Evolutionary conservation across 1,140 invertebrate species (phyloP), one percentile per base, ranked within the genome.

Genomic region (Melitaea cinxia): DNA sequence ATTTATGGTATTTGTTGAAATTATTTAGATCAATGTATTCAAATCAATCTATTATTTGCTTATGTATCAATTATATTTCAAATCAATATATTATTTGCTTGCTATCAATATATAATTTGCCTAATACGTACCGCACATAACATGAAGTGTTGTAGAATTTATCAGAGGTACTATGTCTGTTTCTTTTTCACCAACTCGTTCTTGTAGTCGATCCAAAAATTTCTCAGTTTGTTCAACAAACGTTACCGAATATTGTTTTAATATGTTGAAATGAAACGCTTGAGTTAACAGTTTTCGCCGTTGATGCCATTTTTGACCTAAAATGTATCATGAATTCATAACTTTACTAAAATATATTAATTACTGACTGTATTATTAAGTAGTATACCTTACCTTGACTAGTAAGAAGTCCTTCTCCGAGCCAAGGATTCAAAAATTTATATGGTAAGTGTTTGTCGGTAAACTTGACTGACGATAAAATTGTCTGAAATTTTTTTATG

Each of bases 201-300:
- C 21, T 39, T 70, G 19, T 33, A 70, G 15, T 33, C 50, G 58
- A 6, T 33, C 14, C 24, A 70, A 7, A 42, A 70, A 63, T 2
- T 59, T n/a, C 15, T 70, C 55, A 4, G 59, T 59, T 14, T 85
- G 76, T 45, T 87, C 81, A 7, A 68, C 75, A 35, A 90, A 78
- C 0, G 65, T 75, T 1, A 30, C 14, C 6, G 55, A 71, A 53
- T 52, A 52, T 52, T 7, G 23, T 14, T 52, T 52, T 14, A 52
- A 52, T 24, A 59, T 52, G 9, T 52, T 52, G 23, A 52, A 52
- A 52, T 52, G 49, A 52, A 52, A 52, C 26, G 49, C 49, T 52
- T 30, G 17, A 15, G 49, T 28, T 7, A 52, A 52, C 9, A 52
- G 23, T 14, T 52, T 52, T 23, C 49, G 19, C 26, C 49, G 49